Base-by-base conservation (phyloP, 1,140 invertebrate species). In the Aradophagus sp. region DNA sequence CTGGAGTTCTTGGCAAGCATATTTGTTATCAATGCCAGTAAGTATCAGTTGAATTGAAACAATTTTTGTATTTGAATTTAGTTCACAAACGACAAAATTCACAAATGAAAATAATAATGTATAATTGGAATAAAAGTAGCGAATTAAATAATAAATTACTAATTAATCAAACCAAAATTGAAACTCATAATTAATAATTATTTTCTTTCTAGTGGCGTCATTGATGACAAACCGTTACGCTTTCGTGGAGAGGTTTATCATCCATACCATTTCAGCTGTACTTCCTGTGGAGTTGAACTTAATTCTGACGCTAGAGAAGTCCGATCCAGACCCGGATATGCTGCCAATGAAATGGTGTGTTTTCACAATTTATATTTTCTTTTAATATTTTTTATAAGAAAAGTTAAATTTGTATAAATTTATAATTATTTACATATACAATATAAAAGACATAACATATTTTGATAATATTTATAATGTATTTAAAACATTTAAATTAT, bases 21-120 rank as follows among this genome's bases (percentile, higher is more conserved):
- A 93, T 99, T 79, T 99, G 98, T 86, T 95, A 98, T 83, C 99
- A 99, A 82, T 99, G 98, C 91, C 96, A 99, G 95, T 97, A 87
- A 90, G 93, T 89, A 67, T 6, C 7, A 20, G 23, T 36, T 48
- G 20, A 23, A 23, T 5, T 23, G 20, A 8, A 23, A 23, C 8
- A 23, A 23, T 5, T 23, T 23, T n/a, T n/a, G n/a, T n/a, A n/a
- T n/a, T n/a, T n/a, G n/a, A n/a, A n/a, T n/a, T n/a, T n/a, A n/a
- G n/a, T n/a, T n/a, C n/a, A n/a, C n/a, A n/a, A n/a, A n/a, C n/a
- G n/a, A n/a, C n/a, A n/a, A n/a, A n/a, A n/a, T n/a, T n/a, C n/a
- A n/a, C n/a, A n/a, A n/a, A n/a, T n/a, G n/a, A n/a, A n/a, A n/a
- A n/a, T n/a, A n/a, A n/a, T n/a, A n/a, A n/a, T n/a, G n/a, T n/a